phyloP scores from a whole-genome alignment of 1,140 invertebrate species.

The Drosophila tsacasi region DNA sequence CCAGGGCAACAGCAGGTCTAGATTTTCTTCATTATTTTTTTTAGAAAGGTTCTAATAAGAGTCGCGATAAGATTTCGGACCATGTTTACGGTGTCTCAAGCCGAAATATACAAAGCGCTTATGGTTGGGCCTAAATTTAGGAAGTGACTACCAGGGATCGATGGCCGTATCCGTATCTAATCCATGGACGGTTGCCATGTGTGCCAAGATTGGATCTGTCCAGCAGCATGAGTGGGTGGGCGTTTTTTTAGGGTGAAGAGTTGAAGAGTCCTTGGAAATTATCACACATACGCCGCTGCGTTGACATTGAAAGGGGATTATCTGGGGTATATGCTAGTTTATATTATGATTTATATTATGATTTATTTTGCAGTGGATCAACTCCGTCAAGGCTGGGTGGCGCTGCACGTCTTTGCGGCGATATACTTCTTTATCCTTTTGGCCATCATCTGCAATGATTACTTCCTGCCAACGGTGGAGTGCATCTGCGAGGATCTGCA shows the following conservation, averaged over 20 bases:
- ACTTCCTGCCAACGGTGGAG: conserved; percentile 93
- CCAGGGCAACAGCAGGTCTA: conserved; percentile 6
- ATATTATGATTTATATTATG: background rate
- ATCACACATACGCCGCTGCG: conserved; percentile 12
- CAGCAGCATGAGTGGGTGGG: background rate
- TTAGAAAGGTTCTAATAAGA: background rate
- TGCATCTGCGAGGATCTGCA: conserved; percentile 91
- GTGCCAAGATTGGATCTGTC: conserved; percentile 19
- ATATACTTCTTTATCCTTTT: conserved; percentile 92
- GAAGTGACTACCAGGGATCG: conserved; percentile 14
- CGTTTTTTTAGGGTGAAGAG: background rate
- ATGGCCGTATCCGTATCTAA: conserved; percentile 26
- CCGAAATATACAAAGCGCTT: background rate
- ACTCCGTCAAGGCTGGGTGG: conserved; percentile 89
- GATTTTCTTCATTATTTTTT: conserved; percentile 4
- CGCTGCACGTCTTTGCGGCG: conserved; percentile 90
- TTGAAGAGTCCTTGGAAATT: background rate
- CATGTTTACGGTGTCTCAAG: conserved; percentile 16
- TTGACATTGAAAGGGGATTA: conserved; percentile 6
- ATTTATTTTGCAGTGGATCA: conserved; percentile 85
- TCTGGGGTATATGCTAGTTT: background rate
- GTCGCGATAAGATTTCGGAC: conserved; percentile 24
- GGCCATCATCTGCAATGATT: conserved; percentile 94
- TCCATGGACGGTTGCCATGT: conserved; percentile 29
- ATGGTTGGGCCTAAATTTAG: conserved; percentile 9